A percentile compares a stretch with the other conserved stretches of the same genome.
Evolutionary conservation across 2,888 invertebrate species (phyloP).

Genomic region (Callyntrura guangdongensis): DNA sequence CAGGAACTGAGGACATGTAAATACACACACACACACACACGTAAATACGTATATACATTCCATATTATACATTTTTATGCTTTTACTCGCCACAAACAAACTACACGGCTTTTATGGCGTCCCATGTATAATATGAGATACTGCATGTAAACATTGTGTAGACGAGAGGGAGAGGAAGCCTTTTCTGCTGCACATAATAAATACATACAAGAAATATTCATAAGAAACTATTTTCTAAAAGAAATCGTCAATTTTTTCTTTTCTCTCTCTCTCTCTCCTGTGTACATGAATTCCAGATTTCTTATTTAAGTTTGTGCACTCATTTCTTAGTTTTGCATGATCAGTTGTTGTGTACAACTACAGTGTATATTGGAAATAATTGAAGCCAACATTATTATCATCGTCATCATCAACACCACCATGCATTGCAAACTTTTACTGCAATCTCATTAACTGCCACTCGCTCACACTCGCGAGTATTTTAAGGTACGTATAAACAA

Average conservation of each 20-base stretch:
- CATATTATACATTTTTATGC: not conserved
- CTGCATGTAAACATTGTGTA: constrained; percentile 31
- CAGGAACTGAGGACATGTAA: not conserved
- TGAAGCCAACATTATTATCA: constrained; percentile 15
- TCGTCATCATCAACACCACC: not conserved
- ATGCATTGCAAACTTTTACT: constrained; percentile 29
- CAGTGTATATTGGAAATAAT: constrained; percentile 4
- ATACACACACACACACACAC: not conserved
- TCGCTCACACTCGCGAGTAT: not conserved
- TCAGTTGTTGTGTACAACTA: constrained; percentile 5
- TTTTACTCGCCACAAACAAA: not conserved
- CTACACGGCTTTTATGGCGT: not conserved
- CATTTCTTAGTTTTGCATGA: not conserved
- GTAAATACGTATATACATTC: not conserved
- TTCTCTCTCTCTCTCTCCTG: not conserved
- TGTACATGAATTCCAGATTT: constrained; percentile 39
- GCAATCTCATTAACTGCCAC: not conserved
- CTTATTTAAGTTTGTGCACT: not conserved
- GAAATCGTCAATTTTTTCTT: constrained; percentile 17
- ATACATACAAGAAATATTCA: not conserved
- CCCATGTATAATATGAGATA: not conserved
- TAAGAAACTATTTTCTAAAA: constrained; percentile 18
- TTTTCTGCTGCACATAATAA: not conserved
- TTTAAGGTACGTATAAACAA: not conserved
- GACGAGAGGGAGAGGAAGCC: constrained; percentile 27